Conservation (phyloP, 1,140 invertebrate genomes). For the Adelges cooleyi region DNA sequence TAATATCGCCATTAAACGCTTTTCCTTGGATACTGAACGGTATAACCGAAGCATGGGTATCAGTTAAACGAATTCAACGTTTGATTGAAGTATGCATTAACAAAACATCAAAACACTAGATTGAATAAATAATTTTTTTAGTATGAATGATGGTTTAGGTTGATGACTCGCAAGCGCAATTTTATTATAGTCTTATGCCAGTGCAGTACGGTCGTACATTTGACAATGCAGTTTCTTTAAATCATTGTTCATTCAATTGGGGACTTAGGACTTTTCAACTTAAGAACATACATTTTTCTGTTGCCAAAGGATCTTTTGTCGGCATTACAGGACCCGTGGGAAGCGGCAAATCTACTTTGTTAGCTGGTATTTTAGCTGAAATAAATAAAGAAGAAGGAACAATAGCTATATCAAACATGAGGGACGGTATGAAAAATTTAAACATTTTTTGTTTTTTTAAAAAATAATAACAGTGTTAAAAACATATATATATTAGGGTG, state of each 20-base stretch:
- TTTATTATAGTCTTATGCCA: slow-evolving; percentile 32
- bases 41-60: slow-evolving; percentile 85
- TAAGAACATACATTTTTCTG: slow-evolving; percentile 44
- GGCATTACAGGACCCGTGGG: slow-evolving; percentile 61
- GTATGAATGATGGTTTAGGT: neutral
- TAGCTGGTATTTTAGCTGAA: slow-evolving; percentile 63
- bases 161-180: slow-evolving; percentile 31
- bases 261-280: slow-evolving; percentile 42
- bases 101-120: neutral
- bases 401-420: slow-evolving; percentile 48
- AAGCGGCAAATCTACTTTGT: slow-evolving; percentile 63
- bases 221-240: slow-evolving; percentile 35
- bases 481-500: slow-evolving; percentile 11
- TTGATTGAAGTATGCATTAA: slow-evolving; percentile 43
- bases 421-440: too few relatives aligned
- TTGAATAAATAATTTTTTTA: neutral
- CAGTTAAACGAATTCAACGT: slow-evolving; percentile 62
- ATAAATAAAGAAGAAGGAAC: slow-evolving; percentile 50
- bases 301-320: slow-evolving; percentile 52
- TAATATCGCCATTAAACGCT: slow-evolving; percentile 89
- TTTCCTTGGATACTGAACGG: slow-evolving; percentile 99
- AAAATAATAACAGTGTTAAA: neutral
- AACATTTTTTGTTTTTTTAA: too few relatives aligned
- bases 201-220: slow-evolving; percentile 31
- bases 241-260: slow-evolving; percentile 40